Conservation (phyloP, 2,113 vertebrate species). For the Gnathonemus echidnorhynchus region DNA sequence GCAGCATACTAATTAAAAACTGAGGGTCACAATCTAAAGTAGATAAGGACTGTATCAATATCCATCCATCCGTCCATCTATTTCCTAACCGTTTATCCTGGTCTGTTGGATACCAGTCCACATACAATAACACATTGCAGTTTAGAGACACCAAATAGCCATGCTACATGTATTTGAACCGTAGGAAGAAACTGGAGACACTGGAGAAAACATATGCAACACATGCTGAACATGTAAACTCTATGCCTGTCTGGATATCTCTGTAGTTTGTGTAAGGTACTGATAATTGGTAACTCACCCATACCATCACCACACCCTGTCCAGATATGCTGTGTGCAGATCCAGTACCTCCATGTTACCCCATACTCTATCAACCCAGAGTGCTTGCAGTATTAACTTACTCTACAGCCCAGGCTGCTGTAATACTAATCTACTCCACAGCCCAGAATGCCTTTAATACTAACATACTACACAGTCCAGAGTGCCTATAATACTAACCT, state of each 20-base stretch:
- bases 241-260: neutral
- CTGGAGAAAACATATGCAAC: neutral
- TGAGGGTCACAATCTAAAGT: neutral
- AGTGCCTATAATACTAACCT: too few relatives aligned
- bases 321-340: too few relatives aligned
- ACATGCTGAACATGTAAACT: neutral
- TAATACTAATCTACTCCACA: neutral
- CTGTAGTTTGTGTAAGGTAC: neutral
- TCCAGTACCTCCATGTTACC: too few relatives aligned
- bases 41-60: neutral
- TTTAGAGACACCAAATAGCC: neutral
- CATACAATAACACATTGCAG: neutral
- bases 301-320: too few relatives aligned
- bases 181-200: neutral
- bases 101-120: neutral
- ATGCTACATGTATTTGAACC: neutral
- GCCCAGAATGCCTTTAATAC: too few relatives aligned
- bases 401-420: neutral
- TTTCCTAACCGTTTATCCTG: neutral
- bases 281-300: neutral
- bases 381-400: too few relatives aligned
- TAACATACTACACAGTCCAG: too few relatives aligned
- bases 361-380: too few relatives aligned
- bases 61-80: neutral
- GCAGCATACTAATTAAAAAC: neutral